These are phyloP conservation scores for Synergus laeviventris DNA, from an alignment of 2,888 invertebrate genomes.

Conservation along the genomic window DNA sequence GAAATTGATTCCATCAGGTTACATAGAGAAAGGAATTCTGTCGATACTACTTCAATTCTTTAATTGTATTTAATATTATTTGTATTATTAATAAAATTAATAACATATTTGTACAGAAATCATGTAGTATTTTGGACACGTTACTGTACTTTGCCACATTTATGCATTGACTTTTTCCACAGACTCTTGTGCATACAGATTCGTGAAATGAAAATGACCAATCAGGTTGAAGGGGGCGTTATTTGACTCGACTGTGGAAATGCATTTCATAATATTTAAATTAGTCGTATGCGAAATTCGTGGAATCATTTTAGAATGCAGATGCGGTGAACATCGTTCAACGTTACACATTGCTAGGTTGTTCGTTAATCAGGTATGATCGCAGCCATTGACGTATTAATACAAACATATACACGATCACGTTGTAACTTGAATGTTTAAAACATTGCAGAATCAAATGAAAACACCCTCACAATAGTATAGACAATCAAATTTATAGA, in stretches of 20 bases:
- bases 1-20: too few species aligned
- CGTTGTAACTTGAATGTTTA: conserved; percentile 30
- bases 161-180: conserved; percentile 4
- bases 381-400: conserved; percentile 35
- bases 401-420: conserved; percentile 33
- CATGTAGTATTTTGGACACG: not conserved
- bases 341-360: conserved; percentile 38
- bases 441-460: conserved; percentile 8
- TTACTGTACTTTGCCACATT: conserved; percentile 4
- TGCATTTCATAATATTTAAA: conserved; percentile 40
- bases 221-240: conserved; percentile 9
- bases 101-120: not conserved
- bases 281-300: conserved; percentile 37
- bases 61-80: too few species aligned
- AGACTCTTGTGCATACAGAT: conserved; percentile 17
- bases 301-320: conserved; percentile 39
- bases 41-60: too few species aligned
- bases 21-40: too few species aligned
- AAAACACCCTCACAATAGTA: not conserved
- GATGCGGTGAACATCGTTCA: conserved; percentile 27
- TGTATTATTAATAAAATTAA: too few species aligned
- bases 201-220: conserved; percentile 27
- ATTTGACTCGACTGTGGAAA: conserved; percentile 36
- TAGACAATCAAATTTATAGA: conserved; percentile 31
- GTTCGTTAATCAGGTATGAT: conserved; percentile 41